Evolutionary conservation across 2,113 vertebrate species (phyloP).

Genomic region (Hyaena hyaena): DNA sequence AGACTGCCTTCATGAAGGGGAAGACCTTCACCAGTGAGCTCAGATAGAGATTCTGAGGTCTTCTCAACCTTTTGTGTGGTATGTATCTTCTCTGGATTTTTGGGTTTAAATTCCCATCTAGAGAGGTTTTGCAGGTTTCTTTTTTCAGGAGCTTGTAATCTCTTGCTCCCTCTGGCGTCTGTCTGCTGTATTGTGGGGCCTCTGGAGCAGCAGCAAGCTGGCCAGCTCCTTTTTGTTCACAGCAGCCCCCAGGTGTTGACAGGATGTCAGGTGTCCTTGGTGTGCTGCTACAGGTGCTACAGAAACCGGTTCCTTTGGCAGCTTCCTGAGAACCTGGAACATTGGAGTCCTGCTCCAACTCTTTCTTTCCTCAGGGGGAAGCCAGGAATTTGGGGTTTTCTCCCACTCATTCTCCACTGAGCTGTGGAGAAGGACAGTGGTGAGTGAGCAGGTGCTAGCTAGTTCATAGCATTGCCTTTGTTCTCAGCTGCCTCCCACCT

Average conservation of each 20-base stretch:
- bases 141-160: not conserved
- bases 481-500: not conserved
- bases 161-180: constrained; percentile 19
- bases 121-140: not conserved
- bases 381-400: not conserved
- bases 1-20: not conserved
- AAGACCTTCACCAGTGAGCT: not conserved
- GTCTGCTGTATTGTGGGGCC: not conserved
- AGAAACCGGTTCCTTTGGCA: not conserved
- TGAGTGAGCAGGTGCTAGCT: not conserved
- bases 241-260: not conserved
- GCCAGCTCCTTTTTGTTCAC: not conserved
- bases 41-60: not conserved
- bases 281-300: not conserved
- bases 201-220: not conserved
- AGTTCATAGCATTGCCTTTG: not conserved
- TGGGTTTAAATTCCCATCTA: not conserved
- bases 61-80: not conserved
- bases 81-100: not conserved
- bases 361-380: not conserved
- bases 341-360: not conserved
- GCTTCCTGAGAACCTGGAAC: not conserved
- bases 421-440: not conserved
- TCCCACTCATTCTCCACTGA: not conserved
- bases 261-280: not conserved